Percentiles rank a stretch among this genome's conserved stretches.
Evolutionary conservation across 2,888 invertebrate species (phyloP).

Genomic region (Lottia scabra): DNA sequence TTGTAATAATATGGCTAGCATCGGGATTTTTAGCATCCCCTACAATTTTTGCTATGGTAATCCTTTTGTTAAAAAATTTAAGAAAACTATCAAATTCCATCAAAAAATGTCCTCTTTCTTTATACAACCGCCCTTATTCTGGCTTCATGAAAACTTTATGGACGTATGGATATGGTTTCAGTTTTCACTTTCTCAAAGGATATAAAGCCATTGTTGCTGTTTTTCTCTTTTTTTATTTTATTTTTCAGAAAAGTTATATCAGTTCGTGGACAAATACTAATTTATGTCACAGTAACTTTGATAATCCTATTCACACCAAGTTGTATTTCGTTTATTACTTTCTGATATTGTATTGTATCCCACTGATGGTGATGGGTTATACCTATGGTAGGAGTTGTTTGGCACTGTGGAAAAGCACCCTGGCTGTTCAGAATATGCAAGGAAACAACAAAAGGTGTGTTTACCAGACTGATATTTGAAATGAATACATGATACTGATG

Average conservation of each 20-base stretch:
- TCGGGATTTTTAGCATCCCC: conserved; percentile 31
- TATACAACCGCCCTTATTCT: too few species aligned
- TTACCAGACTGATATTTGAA: neutral
- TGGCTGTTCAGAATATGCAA: conserved; percentile 24
- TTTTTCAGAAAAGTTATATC: conserved; percentile 4
- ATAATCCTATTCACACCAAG: neutral
- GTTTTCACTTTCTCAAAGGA: too few species aligned
- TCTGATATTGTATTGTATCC: conserved; percentile 35
- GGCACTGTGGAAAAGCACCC: conserved; percentile 35
- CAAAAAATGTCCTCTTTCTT: too few species aligned
- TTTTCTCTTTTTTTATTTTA: neutral
- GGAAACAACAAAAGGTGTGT: neutral
- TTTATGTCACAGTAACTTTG: neutral
- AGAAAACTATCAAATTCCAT: too few species aligned
- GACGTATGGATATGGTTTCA: too few species aligned
- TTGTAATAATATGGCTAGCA: conserved; percentile 34
- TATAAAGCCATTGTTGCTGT: too few species aligned
- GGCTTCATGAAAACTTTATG: too few species aligned
- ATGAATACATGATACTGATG: too few species aligned
- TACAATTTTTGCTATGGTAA: conserved; percentile 38
- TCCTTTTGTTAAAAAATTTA: neutral
- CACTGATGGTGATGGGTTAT: conserved; percentile 32
- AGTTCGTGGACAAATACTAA: neutral
- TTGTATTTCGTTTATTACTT: conserved; percentile 35
- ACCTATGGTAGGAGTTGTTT: conserved; percentile 37